Percentiles rank a stretch among this genome's conserved stretches.
Conservation (phyloP, 1,140 invertebrate species). For the Drosophila hydei region DNA sequence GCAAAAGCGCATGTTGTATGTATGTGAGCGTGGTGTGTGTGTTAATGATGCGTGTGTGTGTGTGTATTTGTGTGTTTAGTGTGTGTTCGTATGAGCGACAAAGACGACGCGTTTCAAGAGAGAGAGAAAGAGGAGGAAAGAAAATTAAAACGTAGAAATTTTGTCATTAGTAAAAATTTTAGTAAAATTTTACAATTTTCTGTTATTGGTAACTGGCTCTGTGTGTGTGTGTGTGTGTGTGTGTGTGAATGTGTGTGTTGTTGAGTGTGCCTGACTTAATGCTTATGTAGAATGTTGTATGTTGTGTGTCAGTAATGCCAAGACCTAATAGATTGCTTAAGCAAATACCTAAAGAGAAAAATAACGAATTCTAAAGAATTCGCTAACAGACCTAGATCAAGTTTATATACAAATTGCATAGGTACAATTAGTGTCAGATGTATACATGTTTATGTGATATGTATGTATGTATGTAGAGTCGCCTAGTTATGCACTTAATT, state of each 20-base stretch:
- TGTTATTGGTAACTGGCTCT: constrained; percentile 52
- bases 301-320: constrained; percentile 30
- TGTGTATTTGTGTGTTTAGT: constrained; percentile 16
- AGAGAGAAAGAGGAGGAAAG: constrained; percentile 58
- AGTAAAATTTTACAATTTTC: constrained; percentile 43
- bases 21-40: constrained; percentile 30
- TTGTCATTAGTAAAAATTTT: constrained; percentile 76
- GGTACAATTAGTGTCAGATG: constrained; percentile 6
- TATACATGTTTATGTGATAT: background rate
- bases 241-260: constrained; percentile 26
- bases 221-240: constrained; percentile 48
- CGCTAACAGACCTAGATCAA: constrained; percentile 10
- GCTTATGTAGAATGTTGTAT: constrained; percentile 29
- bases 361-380: background rate
- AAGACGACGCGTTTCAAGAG: constrained; percentile 33
- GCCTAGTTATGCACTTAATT: constrained; percentile 44
- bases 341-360: constrained; percentile 11
- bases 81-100: constrained; percentile 23
- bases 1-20: constrained; percentile 63
- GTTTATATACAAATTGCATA: constrained; percentile 4
- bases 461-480: constrained; percentile 3
- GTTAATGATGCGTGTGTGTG: constrained; percentile 28
- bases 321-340: constrained; percentile 55
- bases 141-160: constrained; percentile 76
- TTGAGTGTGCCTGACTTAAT: constrained; percentile 66